These are phyloP conservation scores for Acrocephalus arundinaceus DNA, from an alignment of 2,113 vertebrate genomes.

Conservation along the genomic window DNA sequence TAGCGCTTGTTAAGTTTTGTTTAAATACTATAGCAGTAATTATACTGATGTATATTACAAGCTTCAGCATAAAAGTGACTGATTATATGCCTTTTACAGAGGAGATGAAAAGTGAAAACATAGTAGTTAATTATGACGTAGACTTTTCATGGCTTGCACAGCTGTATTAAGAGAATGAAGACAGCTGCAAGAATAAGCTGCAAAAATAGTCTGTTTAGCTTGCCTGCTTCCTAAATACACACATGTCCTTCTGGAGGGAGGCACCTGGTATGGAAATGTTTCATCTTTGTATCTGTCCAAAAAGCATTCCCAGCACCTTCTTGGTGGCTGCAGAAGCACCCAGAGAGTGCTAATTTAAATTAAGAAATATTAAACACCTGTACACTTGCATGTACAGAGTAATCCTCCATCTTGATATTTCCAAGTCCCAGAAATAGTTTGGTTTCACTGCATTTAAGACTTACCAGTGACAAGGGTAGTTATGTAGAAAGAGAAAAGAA, in stretches of 20 bases:
- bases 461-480: neutral
- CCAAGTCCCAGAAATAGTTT: neutral
- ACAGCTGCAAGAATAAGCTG: constrained; percentile 5
- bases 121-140: neutral
- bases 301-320: neutral
- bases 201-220: constrained; percentile 5
- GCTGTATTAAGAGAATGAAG: constrained; percentile 21
- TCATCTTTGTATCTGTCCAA: neutral
- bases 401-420: neutral
- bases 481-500: neutral
- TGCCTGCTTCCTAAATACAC: neutral
- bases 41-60: neutral
- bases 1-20: neutral
- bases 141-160: neutral
- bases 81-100: neutral
- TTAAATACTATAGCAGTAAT: neutral
- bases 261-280: neutral
- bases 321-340: neutral
- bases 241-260: neutral
- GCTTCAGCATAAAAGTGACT: neutral
- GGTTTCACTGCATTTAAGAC: neutral
- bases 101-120: neutral
- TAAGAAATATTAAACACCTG: neutral
- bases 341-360: neutral
- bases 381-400: neutral